These are phyloP conservation scores for Astropecten irregularis DNA, from an alignment of 53 echinoderm and acorn worm species.

Conservation along the genomic window DNA sequence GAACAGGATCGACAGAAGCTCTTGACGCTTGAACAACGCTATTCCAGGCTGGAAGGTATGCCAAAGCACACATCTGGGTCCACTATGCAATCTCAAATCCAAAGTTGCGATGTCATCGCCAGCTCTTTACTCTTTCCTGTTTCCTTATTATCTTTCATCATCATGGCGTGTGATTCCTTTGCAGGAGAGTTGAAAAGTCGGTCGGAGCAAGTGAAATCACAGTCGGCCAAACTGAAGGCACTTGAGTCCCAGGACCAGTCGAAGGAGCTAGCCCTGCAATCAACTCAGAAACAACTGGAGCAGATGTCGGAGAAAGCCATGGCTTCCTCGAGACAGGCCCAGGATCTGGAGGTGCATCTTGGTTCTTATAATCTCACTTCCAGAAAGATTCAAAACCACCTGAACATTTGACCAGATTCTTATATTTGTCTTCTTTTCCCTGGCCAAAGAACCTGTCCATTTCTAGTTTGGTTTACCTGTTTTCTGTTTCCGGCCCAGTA, in stretches of 20 bases:
- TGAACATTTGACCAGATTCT: too few species aligned
- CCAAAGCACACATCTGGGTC: too few species aligned
- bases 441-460: too few species aligned
- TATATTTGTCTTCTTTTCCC: too few species aligned
- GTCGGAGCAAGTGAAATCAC: slow-evolving; percentile 74
- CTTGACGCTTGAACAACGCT: slow-evolving; percentile 83
- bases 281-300: slow-evolving; percentile 85
- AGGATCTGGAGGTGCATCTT: slow-evolving; percentile 75
- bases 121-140: not conserved
- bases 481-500: too few species aligned
- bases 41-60: slow-evolving; percentile 77
- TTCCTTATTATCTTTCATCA: too few species aligned
- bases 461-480: too few species aligned
- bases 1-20: slow-evolving; percentile 94
- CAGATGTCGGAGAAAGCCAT: slow-evolving; percentile 84
- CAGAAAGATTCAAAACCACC: not conserved
- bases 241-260: slow-evolving; percentile 92
- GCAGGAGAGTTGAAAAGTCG: slow-evolving; percentile 84
- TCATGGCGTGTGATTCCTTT: not conserved
- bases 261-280: slow-evolving; percentile 87
- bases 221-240: slow-evolving; percentile 83
- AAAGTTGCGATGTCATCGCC: not conserved
- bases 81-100: not conserved
- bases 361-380: not conserved
- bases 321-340: slow-evolving; percentile 55